phyloP scores from a whole-genome alignment of 2,113 vertebrate species.

The Rana temporaria region DNA sequence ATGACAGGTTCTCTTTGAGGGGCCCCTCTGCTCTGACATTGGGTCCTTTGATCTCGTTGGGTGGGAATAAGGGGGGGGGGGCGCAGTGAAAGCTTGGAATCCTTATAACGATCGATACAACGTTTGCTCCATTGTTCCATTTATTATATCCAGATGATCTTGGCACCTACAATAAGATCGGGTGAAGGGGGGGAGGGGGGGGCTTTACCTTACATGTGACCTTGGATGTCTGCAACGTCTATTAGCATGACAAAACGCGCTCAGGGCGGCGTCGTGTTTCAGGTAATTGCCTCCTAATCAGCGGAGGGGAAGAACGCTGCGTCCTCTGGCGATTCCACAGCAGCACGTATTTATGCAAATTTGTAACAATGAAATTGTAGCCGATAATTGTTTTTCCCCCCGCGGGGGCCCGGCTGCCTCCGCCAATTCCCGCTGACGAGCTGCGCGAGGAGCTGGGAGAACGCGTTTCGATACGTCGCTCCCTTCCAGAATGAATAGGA shows the following conservation, averaged over 20 bases:
- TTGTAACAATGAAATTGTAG: slow-evolving; percentile 22
- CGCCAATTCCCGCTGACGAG: slow-evolving; percentile 1
- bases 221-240: not conserved
- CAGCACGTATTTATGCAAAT: slow-evolving; percentile 14
- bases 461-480: not conserved
- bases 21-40: too few species aligned
- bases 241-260: slow-evolving; percentile 36
- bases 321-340: slow-evolving; percentile 6
- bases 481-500: too few species aligned
- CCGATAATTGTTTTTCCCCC: slow-evolving; percentile 10
- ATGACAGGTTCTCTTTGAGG: too few species aligned
- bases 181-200: not conserved
- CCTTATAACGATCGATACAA: not conserved
- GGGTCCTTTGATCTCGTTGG: too few species aligned
- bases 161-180: not conserved
- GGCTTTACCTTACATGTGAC: slow-evolving; percentile 2
- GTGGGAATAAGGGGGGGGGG: too few species aligned
- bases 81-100: too few species aligned
- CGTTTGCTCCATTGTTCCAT: not conserved
- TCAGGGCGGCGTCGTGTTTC: not conserved
- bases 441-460: not conserved
- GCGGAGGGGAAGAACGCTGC: not conserved
- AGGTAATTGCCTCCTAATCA: slow-evolving; percentile 44
- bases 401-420: not conserved
- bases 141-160: slow-evolving; percentile 18